phyloP scores from a whole-genome alignment of 2,113 vertebrate genomes.

The Colaptes auratus region DNA sequence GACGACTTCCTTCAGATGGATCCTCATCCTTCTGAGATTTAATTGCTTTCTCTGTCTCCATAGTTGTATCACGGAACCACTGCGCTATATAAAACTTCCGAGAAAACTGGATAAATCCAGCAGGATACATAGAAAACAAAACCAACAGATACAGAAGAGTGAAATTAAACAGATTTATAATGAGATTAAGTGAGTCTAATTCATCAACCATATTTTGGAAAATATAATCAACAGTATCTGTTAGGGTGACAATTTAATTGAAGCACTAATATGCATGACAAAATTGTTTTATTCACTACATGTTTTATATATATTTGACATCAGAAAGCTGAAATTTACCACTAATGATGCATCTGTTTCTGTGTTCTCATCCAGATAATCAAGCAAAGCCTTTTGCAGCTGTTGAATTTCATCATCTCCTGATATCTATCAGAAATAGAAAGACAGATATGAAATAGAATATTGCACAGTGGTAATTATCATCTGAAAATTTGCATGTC shows the following conservation, averaged over 20 bases:
- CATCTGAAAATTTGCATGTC: neutral
- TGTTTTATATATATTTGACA: neutral
- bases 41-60: conserved; percentile 97
- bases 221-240: neutral
- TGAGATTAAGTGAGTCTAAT: neutral
- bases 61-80: conserved; percentile 95
- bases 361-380: conserved; percentile 93
- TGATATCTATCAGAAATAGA: conserved; percentile 69
- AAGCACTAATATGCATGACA: neutral
- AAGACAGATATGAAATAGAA: neutral
- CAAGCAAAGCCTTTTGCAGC: conserved; percentile 95
- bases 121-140: neutral
- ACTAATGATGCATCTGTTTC: conserved; percentile 93
- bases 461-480: neutral
- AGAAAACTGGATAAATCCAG: conserved; percentile 85
- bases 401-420: conserved; percentile 94
- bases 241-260: neutral
- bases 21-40: conserved; percentile 95
- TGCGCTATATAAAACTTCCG: conserved; percentile 98
- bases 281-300: neutral
- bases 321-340: conserved; percentile 77
- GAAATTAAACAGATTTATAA: neutral
- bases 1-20: conserved; percentile 90
- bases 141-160: neutral
- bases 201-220: neutral